Evolutionary conservation across 2,797 vertebrate genomes (phyloP), one percentile per base, ranked within the genome.

Genomic region (Hybognathus amarus): DNA sequence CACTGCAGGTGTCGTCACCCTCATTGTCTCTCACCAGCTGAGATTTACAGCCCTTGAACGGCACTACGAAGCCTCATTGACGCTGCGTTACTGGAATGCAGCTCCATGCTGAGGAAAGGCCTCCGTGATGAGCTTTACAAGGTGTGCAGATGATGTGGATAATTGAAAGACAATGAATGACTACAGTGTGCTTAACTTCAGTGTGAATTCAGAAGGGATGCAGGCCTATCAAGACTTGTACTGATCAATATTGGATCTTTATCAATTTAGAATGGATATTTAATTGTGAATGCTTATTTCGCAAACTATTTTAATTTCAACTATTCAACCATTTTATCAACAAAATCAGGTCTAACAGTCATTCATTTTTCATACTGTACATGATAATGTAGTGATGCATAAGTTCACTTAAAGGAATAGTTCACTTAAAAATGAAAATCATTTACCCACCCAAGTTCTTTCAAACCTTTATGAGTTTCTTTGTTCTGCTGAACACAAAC

Each of bases 61-160:
- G 69, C 83, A 87, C 86, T 91, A 85, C 91, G 85, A 88, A 84
- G 85, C 54, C 87, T 89, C 86, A 83, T 87, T 91, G 90, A 90
- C 6, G 88, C 83, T 84, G 89, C 10, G 4, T 91, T 87, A 88
- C 68, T 68, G 79, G 80, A 89, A 88, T 87, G 4, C 24, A 81
- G 79, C 77, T 83, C 36, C 17, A 77, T 75, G 80, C 78, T 85
- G 67, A 69, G 73, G 52, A 17, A 89, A 87, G 87, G 85, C 82
- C 90, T 90, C 79, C 78, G 71, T 82, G 87, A 85, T 89, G 75
- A 92, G 87, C 85, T 91, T 90, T 91, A 90, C 88, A 89, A 86
- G 88, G 87, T 90, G 70, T 86, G 84, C 88, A 90, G 85, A 89
- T 83, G 87, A 88, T 86, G 90, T 87, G 89, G 83, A 69, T 80